phyloP scores from a whole-genome alignment of 2,797 vertebrate species.

The Squalus acanthias region DNA sequence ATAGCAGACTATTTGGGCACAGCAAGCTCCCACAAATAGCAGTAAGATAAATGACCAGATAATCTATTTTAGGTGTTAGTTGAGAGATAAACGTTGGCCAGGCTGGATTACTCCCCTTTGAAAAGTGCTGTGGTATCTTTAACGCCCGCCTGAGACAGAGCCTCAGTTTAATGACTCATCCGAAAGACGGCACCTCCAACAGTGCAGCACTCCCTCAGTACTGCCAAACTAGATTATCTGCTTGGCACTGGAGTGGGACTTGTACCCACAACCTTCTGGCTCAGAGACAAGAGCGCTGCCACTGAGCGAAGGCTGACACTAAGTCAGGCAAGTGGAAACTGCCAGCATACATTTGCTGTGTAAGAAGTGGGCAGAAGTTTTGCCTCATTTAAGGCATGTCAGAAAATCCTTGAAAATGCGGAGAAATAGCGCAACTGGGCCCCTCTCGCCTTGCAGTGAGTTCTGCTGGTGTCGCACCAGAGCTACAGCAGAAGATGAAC shows the following conservation, averaged over 20 bases:
- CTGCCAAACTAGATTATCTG: neutral
- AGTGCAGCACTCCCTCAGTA: neutral
- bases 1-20: neutral
- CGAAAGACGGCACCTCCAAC: neutral
- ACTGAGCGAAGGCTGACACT: neutral
- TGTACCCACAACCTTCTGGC: neutral
- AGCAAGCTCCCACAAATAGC: neutral
- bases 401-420: neutral
- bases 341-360: neutral
- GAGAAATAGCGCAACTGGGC: neutral
- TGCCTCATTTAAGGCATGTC: neutral
- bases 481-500: neutral
- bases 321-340: neutral
- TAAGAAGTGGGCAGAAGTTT: neutral
- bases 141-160: neutral
- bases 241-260: neutral
- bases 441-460: neutral
- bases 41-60: neutral
- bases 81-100: neutral
- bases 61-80: neutral
- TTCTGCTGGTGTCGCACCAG: neutral
- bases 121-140: neutral
- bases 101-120: neutral
- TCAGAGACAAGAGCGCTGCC: neutral
- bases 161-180: neutral